Percentiles rank a stretch among this genome's conserved stretches.
Conservation (phyloP, 2,888 invertebrate genomes). For the Chrysomela aeneicollis region DNA sequence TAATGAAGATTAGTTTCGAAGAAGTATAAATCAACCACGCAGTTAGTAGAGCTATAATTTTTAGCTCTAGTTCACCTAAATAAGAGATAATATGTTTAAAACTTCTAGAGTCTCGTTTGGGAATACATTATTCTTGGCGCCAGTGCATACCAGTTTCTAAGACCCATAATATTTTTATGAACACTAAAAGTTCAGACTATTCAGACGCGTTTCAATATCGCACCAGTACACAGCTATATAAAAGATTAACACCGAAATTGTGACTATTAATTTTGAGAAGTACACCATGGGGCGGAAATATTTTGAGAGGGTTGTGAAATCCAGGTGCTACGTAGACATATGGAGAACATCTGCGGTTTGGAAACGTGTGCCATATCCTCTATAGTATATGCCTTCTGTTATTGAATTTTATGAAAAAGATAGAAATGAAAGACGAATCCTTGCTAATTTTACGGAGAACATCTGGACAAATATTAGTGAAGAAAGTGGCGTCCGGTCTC, state of each 20-base stretch:
- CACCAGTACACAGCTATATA: neutral
- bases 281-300: neutral
- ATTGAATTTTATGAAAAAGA: conserved; percentile 17
- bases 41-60: no score
- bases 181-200: neutral
- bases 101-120: no score
- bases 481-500: neutral
- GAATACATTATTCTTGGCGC: neutral
- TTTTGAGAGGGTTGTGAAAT: neutral
- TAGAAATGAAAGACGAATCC: conserved; percentile 4
- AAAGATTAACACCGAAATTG: neutral
- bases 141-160: neutral
- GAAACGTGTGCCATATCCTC: conserved; percentile 13
- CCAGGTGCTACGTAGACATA: conserved; percentile 11
- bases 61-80: no score
- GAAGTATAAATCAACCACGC: no score
- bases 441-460: neutral
- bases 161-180: neutral
- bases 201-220: neutral
- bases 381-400: neutral
- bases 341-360: conserved; percentile 14
- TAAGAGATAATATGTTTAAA: no score
- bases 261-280: neutral
- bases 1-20: no score
- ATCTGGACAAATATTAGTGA: conserved; percentile 6